Conservation (phyloP, 2,888 invertebrate species). For the Pseudococcus viburni region DNA sequence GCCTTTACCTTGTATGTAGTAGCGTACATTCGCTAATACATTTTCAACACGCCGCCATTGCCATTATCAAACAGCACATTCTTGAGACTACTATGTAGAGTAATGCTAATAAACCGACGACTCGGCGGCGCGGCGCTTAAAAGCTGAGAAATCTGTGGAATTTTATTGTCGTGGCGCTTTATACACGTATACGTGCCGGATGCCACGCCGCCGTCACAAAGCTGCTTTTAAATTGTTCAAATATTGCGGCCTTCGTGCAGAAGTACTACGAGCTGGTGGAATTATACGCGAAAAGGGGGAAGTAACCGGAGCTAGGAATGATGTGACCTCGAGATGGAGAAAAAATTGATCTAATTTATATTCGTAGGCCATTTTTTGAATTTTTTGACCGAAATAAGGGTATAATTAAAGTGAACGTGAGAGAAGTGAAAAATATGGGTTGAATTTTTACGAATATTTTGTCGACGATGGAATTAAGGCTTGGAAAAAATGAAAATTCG, state of each 20-base stretch:
- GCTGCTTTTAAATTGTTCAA: constrained; percentile 25
- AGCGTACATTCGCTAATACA: constrained; percentile 18
- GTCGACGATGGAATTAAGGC: too few relatives aligned
- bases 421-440: too few relatives aligned
- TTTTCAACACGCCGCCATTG: constrained; percentile 3
- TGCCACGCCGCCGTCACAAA: neutral
- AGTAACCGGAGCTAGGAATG: neutral
- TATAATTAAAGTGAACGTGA: too few relatives aligned
- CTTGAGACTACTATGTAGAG: constrained; percentile 27
- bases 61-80: neutral
- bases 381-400: too few relatives aligned
- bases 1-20: neutral
- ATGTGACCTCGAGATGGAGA: neutral
- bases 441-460: too few relatives aligned
- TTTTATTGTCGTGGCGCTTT: constrained; percentile 23
- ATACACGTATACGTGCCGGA: neutral
- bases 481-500: too few relatives aligned
- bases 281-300: neutral
- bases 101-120: constrained; percentile 34
- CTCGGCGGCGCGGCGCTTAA: constrained; percentile 2
- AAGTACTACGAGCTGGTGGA: neutral
- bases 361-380: neutral
- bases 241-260: neutral
- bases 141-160: constrained; percentile 34
- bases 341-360: neutral